Evolutionary conservation across 2,797 vertebrate species (phyloP).

Genomic region (Odontamblyopus rebecca): DNA sequence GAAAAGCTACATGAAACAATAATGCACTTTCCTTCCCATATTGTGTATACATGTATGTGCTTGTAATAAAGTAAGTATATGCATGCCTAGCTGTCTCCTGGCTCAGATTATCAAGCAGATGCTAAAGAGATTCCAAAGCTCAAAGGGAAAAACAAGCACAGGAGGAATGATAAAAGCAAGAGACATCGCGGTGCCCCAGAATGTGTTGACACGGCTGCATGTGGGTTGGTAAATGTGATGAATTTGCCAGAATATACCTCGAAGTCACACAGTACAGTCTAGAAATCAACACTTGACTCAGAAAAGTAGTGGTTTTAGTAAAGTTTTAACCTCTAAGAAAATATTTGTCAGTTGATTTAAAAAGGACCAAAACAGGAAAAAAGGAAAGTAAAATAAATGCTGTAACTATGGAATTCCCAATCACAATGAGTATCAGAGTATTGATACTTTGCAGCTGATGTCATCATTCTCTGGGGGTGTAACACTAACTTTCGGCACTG

Average conservation of each 20-base stretch:
- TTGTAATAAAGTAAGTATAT: not conserved
- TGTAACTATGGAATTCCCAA: not conserved
- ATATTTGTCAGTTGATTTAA: not conserved
- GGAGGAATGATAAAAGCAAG: conserved; percentile 9
- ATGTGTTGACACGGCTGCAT: conserved; percentile 4
- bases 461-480: too few relatives aligned
- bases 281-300: not conserved
- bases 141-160: conserved; percentile 20
- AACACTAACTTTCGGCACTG: too few relatives aligned
- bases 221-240: conserved; percentile 14
- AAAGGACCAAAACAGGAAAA: not conserved
- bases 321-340: not conserved
- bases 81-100: conserved; percentile 9
- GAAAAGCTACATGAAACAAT: not conserved
- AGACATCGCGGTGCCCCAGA: not conserved
- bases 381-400: not conserved
- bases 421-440: too few relatives aligned
- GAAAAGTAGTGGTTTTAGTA: not conserved
- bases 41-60: conserved; percentile 25
- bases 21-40: conserved; percentile 8
- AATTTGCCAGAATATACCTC: not conserved
- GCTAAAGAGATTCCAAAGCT: conserved; percentile 30
- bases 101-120: conserved; percentile 45
- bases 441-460: too few relatives aligned
- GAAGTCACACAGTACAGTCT: not conserved